A percentile compares a stretch with the other conserved stretches of the same genome.
Conservation (phyloP, 2,113 vertebrate genomes). For the Rhombomys opimus region DNA sequence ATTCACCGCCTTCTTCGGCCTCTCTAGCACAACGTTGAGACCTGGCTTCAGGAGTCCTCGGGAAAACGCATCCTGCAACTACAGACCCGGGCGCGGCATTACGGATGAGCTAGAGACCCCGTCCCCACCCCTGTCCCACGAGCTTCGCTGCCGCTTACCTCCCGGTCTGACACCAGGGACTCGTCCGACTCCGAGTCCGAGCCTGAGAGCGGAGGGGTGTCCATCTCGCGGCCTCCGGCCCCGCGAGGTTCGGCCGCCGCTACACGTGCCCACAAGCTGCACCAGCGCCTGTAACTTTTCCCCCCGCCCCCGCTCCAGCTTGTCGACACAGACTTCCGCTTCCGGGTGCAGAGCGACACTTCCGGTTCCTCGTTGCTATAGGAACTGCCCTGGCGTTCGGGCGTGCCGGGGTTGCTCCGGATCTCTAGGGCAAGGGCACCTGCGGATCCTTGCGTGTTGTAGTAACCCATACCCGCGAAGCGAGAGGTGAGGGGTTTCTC, state of each 20-base stretch:
- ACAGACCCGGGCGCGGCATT: not conserved
- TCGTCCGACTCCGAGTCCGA: conserved; percentile 90
- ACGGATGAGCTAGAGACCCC: not conserved
- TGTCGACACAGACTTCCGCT: conserved; percentile 58
- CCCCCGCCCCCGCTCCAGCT: accelerated
- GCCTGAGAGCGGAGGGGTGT: conserved; percentile 77
- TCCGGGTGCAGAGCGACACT: conserved; percentile 46
- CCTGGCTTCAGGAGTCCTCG: conserved; percentile 94
- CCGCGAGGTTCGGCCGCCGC: accelerated
- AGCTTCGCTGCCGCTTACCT: conserved; percentile 83
- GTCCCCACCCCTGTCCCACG: not conserved
- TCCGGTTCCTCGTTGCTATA: conserved; percentile 76
- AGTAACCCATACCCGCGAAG: not conserved
- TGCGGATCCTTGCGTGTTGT: not conserved
- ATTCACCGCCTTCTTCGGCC: conserved; percentile 88
- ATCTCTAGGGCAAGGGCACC: not conserved
- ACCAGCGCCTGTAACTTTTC: accelerated
- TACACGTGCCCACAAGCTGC: not conserved
- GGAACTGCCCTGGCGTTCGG: conserved; percentile 52
- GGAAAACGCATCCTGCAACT: conserved; percentile 95
- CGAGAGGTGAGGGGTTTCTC: conserved; percentile 1
- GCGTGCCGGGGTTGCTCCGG: not conserved
- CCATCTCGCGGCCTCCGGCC: conserved; percentile 52
- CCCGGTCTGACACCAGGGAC: conserved; percentile 88
- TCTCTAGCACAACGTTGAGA: conserved; percentile 92